Conservation (phyloP, 2,113 vertebrate species). For the Aegypius monachus region DNA sequence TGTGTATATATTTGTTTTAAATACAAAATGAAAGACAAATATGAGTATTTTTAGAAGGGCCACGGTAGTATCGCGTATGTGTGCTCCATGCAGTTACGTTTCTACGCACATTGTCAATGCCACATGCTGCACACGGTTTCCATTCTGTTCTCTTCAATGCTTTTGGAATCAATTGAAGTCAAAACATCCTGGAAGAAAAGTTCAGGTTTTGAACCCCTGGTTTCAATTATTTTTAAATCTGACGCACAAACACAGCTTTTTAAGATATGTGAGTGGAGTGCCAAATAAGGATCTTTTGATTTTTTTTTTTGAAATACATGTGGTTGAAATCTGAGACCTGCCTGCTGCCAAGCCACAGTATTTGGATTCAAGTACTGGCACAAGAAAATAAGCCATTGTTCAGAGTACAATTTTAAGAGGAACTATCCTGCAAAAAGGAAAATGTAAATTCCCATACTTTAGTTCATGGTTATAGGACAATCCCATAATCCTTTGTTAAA, state of each 20-base stretch:
- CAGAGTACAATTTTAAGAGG: slow-evolving; percentile 71
- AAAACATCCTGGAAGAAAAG: slow-evolving; percentile 80
- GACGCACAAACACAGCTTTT: slow-evolving; percentile 79
- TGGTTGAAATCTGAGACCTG: slow-evolving; percentile 94
- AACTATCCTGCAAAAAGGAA: slow-evolving; percentile 68
- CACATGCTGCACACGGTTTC: background rate
- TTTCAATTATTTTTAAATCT: slow-evolving; percentile 85
- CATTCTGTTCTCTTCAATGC: slow-evolving; percentile 55
- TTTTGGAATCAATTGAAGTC: slow-evolving; percentile 74
- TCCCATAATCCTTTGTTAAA: slow-evolving; percentile 66
- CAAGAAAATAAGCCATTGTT: slow-evolving; percentile 90
- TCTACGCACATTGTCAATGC: accelerated
- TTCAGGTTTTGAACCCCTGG: slow-evolving; percentile 71
- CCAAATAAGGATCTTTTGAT: slow-evolving; percentile 89
- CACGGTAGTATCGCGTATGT: background rate
- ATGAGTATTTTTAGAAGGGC: background rate
- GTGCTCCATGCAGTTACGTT: background rate
- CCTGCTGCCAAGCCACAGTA: slow-evolving; percentile 88
- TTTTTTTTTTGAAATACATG: slow-evolving; percentile 90
- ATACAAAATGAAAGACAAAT: background rate
- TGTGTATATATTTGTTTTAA: background rate
- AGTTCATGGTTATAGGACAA: slow-evolving; percentile 53
- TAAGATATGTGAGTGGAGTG: slow-evolving; percentile 80
- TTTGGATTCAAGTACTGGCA: slow-evolving; percentile 82
- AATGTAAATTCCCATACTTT: slow-evolving; percentile 64